Conservation (phyloP, 2,797 vertebrate genomes). For the Prionace glauca region DNA sequence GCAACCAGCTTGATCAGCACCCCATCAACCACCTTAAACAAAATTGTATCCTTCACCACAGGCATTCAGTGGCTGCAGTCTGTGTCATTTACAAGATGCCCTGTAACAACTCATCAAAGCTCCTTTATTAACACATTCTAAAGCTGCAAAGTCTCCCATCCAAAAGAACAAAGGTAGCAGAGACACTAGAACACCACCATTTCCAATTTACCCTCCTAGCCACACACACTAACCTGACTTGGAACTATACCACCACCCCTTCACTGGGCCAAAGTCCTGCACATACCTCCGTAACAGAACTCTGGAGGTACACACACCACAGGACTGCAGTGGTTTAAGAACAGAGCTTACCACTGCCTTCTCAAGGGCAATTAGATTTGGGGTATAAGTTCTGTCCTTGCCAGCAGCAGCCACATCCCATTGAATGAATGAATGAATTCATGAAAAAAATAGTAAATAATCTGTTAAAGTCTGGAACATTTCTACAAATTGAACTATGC, state of each 20-base stretch:
- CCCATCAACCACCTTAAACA: neutral
- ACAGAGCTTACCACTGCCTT: neutral
- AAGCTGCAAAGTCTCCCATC: neutral
- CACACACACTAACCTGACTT: neutral
- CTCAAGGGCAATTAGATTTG: neutral
- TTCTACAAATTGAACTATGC: neutral
- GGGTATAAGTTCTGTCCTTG: too few relatives aligned
- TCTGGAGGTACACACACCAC: neutral
- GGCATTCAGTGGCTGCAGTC: neutral
- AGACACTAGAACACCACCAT: neutral
- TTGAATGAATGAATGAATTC: neutral
- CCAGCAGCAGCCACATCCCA: neutral
- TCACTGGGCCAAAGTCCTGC: neutral
- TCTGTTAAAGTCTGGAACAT: neutral
- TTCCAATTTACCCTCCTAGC: neutral
- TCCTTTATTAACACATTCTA: neutral
- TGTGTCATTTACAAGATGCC: neutral
- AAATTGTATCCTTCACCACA: too few relatives aligned
- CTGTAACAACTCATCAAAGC: neutral
- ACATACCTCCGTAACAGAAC: neutral
- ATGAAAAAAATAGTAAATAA: neutral
- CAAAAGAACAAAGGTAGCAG: neutral
- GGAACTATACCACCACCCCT: neutral
- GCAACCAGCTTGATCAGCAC: neutral
- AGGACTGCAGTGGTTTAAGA: neutral